Evolutionary conservation across 35 echinoderm and acorn worm genomes (phyloP).

Genomic region (Stichopus chloronotus): DNA sequence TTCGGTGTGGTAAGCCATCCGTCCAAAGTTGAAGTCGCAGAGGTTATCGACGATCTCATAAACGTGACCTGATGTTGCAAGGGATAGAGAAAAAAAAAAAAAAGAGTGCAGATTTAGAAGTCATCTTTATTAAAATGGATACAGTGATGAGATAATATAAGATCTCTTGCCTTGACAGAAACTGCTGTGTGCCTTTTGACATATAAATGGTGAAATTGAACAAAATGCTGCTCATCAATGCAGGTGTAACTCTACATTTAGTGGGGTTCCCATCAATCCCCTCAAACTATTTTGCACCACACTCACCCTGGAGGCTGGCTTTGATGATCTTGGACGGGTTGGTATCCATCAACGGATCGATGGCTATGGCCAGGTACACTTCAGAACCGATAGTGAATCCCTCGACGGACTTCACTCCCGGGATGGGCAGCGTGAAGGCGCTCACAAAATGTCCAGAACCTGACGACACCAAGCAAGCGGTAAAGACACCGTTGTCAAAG

Average conservation of each 20-base stretch:
- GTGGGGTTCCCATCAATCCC: too few relatives aligned
- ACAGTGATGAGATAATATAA: too few relatives aligned
- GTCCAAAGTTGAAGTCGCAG: slow-evolving; percentile 3
- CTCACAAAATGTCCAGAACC: slow-evolving; percentile 44
- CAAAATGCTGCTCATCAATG: too few relatives aligned
- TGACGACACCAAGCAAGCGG: not conserved
- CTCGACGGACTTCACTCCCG: slow-evolving; percentile 16
- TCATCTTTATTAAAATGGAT: too few relatives aligned
- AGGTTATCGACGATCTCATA: not conserved
- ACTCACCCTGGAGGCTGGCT: slow-evolving; percentile 36
- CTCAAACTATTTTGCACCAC: too few relatives aligned
- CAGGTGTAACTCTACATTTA: too few relatives aligned
- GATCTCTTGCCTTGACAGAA: too few relatives aligned
- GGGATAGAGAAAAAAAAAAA: not conserved
- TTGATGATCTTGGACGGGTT: slow-evolving; percentile 13
- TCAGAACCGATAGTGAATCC: not conserved
- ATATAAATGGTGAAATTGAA: too few relatives aligned
- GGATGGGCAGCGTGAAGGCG: slow-evolving; percentile 13
- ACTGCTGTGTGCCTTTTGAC: too few relatives aligned
- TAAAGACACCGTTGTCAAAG: not conserved
- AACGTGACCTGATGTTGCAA: not conserved
- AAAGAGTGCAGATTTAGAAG: too few relatives aligned
- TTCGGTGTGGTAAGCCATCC: not conserved
- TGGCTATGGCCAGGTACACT: slow-evolving; percentile 28
- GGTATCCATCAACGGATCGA: slow-evolving; percentile 10